phyloP scores from a whole-genome alignment of 2,888 invertebrate species.

The Trimorus sp. region DNA sequence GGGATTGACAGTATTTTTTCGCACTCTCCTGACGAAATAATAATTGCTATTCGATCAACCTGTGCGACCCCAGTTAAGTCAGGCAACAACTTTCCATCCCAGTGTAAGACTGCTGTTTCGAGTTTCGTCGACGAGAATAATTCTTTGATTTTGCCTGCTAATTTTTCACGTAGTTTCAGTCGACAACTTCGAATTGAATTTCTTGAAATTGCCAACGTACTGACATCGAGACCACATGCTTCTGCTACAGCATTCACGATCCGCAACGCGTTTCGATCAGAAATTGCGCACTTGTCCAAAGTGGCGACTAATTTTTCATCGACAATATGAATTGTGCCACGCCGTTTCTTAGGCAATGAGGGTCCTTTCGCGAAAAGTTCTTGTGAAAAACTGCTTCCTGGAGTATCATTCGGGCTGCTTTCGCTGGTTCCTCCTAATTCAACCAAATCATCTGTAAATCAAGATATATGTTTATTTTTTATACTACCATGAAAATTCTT shows the following conservation, averaged over 20 bases:
- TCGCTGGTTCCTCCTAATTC: no score
- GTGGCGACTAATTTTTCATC: constrained; percentile 63
- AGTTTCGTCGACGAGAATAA: constrained; percentile 32
- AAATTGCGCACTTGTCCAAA: constrained; percentile 61
- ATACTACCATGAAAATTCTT: no score
- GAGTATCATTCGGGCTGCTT: constrained; percentile 2
- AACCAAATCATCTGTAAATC: no score
- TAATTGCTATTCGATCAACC: constrained; percentile 49
- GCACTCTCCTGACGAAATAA: constrained; percentile 29
- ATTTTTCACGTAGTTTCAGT: constrained; percentile 42
- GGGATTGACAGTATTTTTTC: constrained; percentile 54
- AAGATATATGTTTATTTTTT: no score
- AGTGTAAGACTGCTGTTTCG: constrained; percentile 43
- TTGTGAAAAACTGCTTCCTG: constrained; percentile 9
- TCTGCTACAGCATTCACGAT: constrained; percentile 55
- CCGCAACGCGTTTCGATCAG: constrained; percentile 53
- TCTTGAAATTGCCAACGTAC: constrained; percentile 2
- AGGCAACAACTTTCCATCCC: constrained; percentile 54
- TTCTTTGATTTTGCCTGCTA: constrained; percentile 44
- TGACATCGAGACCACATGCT: constrained; percentile 48
- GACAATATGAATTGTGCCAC: constrained; percentile 44
- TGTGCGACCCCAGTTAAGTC: not conserved
- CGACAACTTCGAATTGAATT: constrained; percentile 51
- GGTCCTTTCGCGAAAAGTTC: constrained; percentile 2
- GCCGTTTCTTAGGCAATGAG: constrained; percentile 30